phyloP scores from a whole-genome alignment of 2,113 vertebrate genomes.

The Neomonachus schauinslandi region DNA sequence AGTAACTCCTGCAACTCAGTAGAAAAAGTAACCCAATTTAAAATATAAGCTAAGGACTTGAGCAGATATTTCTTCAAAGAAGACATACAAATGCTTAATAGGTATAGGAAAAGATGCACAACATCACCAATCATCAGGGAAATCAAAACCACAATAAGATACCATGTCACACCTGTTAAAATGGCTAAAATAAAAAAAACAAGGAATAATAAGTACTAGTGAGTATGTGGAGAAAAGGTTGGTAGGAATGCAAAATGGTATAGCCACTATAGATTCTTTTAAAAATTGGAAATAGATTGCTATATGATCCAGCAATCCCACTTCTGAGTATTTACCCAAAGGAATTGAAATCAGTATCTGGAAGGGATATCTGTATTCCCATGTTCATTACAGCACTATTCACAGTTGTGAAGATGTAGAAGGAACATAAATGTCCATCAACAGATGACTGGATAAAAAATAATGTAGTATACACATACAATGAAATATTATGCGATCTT shows the following conservation, averaged over 20 bases:
- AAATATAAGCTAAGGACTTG: not conserved
- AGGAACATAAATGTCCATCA: not conserved
- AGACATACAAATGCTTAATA: not conserved
- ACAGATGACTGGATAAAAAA: not conserved
- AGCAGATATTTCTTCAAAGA: not conserved
- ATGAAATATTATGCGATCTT: not conserved
- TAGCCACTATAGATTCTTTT: not conserved
- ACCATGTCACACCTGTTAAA: not conserved
- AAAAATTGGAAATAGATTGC: not conserved
- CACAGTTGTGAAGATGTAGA: not conserved
- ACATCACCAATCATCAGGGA: not conserved
- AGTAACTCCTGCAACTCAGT: not conserved
- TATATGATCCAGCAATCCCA: not conserved
- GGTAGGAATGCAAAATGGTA: not conserved
- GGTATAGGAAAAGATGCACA: not conserved
- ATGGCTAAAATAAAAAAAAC: not conserved
- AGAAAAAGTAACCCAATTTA: not conserved
- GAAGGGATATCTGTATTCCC: too few relatives aligned
- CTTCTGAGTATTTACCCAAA: not conserved
- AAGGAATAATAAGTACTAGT: too few relatives aligned
- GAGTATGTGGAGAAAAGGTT: not conserved
- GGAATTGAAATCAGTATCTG: not conserved
- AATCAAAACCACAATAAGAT: not conserved
- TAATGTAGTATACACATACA: not conserved
- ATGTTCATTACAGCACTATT: not conserved